phyloP scores from a whole-genome alignment of 1,140 invertebrate species.

The Lucilia sericata region DNA sequence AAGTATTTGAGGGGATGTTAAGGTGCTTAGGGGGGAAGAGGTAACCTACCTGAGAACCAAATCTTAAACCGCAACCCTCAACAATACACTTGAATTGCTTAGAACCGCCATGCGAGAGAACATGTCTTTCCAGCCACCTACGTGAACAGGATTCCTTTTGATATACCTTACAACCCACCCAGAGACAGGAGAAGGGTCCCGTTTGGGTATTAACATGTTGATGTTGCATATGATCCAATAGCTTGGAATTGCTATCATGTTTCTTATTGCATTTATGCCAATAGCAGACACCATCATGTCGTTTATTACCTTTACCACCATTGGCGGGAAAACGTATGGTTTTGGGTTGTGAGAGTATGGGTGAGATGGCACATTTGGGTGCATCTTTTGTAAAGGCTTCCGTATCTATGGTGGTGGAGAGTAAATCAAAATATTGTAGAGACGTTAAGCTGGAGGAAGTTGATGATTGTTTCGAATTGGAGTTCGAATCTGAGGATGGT shows the following conservation, averaged over 20 bases:
- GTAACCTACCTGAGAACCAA: slow-evolving; percentile 85
- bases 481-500: background rate
- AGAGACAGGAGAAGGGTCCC: slow-evolving; percentile 88
- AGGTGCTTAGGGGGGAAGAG: background rate
- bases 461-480: slow-evolving; percentile 46
- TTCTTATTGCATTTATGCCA: slow-evolving; percentile 87
- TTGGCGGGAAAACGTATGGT: slow-evolving; percentile 81
- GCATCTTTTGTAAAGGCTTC: slow-evolving; percentile 53
- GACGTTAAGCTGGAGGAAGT: slow-evolving; percentile 49
- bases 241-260: slow-evolving; percentile 81
- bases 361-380: slow-evolving; percentile 70
- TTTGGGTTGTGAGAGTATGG: slow-evolving; percentile 81
- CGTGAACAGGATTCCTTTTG: slow-evolving; percentile 89
- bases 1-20: background rate
- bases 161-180: slow-evolving; percentile 95
- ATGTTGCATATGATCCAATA: slow-evolving; percentile 91
- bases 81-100: slow-evolving; percentile 97
- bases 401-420: slow-evolving; percentile 57
- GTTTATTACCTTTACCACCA: slow-evolving; percentile 63
- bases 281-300: slow-evolving; percentile 76
- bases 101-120: slow-evolving; percentile 90
- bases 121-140: slow-evolving; percentile 93
- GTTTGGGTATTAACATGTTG: slow-evolving; percentile 88
- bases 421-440: slow-evolving; percentile 45
- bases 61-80: slow-evolving; percentile 89